These are phyloP conservation scores for Boloria euphrosyne DNA, from an alignment of 2,888 invertebrate genomes.

Conservation along the genomic window DNA sequence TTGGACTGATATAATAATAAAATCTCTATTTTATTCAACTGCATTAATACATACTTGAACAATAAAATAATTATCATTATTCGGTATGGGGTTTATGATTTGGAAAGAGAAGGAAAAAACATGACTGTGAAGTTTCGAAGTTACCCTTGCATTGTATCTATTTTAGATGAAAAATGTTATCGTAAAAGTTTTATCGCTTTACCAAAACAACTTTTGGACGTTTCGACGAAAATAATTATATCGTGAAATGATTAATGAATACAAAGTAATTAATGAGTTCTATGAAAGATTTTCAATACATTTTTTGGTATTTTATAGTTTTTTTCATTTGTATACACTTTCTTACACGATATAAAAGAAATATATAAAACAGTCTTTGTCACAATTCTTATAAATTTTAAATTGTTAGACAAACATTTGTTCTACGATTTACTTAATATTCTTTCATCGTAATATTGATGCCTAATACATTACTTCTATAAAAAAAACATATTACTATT, in stretches of 20 bases:
- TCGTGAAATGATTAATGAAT: constrained; percentile 14
- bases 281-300: too few relatives aligned
- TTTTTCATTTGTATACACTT: too few relatives aligned
- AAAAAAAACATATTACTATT: too few relatives aligned
- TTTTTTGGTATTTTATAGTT: too few relatives aligned
- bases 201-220: constrained; percentile 5
- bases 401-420: too few relatives aligned
- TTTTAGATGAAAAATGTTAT: constrained; percentile 19
- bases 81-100: constrained; percentile 73
- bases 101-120: constrained; percentile 60
- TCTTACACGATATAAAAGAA: too few relatives aligned
- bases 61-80: constrained; percentile 82
- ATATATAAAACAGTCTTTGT: too few relatives aligned
- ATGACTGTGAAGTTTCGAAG: constrained; percentile 48
- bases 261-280: not conserved
- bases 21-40: constrained; percentile 72
- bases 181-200: constrained; percentile 23
- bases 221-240: constrained; percentile 7
- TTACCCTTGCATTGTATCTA: constrained; percentile 17
- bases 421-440: too few relatives aligned
- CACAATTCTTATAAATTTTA: too few relatives aligned
- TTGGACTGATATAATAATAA: constrained; percentile 50
- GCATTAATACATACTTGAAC: constrained; percentile 76
- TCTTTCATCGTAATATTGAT: too few relatives aligned
- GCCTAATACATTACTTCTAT: too few relatives aligned